Evolutionary conservation across 2,888 invertebrate genomes (phyloP).

Genomic region (Lasioglossum calceatum): DNA sequence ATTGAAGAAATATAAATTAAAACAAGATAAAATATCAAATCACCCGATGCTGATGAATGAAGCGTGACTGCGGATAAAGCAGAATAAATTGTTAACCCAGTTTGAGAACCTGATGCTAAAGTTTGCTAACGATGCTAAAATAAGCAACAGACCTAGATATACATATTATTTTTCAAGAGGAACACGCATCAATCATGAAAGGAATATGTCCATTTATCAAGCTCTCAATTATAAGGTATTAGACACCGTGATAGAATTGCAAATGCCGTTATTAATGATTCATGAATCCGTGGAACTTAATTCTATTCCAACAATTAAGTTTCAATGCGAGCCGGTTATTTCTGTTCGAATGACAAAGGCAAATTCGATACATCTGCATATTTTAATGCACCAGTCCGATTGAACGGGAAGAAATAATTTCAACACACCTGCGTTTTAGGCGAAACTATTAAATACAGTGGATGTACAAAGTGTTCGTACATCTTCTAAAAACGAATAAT

Average conservation of each 20-base stretch:
- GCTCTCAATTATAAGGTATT: constrained; percentile 7
- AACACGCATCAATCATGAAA: background rate
- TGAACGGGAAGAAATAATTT: background rate
- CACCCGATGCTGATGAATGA: background rate
- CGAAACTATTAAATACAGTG: no score
- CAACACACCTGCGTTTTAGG: background rate
- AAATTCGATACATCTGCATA: background rate
- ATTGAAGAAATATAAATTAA: background rate
- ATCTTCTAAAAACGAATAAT: no score
- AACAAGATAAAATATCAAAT: background rate
- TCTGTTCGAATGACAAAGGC: background rate
- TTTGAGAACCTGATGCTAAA: background rate
- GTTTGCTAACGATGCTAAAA: background rate
- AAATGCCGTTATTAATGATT: constrained; percentile 17
- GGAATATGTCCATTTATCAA: constrained; percentile 9
- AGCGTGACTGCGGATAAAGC: background rate
- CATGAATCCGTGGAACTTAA: background rate
- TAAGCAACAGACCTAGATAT: background rate
- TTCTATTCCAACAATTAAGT: constrained; percentile 11
- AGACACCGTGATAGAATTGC: constrained; percentile 5
- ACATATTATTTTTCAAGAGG: background rate
- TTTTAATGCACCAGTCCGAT: background rate
- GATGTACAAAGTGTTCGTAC: no score
- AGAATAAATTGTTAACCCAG: constrained; percentile 11
- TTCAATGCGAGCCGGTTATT: background rate